Evolutionary conservation across 2,113 vertebrate species (phyloP).

Genomic region (Balaenoptera acutorostrata): DNA sequence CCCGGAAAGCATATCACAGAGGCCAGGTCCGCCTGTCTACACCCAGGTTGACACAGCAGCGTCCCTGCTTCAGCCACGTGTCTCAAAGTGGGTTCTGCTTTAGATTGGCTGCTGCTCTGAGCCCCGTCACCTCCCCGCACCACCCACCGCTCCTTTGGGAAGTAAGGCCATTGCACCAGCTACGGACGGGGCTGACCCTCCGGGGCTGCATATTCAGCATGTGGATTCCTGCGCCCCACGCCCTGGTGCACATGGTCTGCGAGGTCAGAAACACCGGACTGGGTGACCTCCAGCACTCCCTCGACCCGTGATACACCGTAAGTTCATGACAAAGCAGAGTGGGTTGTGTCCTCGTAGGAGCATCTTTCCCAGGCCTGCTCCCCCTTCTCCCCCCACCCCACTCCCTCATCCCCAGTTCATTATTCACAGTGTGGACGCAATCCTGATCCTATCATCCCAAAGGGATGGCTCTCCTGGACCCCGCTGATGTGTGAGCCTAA

Average conservation of each 20-base stretch:
- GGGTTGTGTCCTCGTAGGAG: neutral
- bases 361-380: neutral
- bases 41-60: no score
- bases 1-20: neutral
- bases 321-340: neutral
- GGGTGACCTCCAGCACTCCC: neutral
- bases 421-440: neutral
- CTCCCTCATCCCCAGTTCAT: rapidly evolving
- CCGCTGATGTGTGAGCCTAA: neutral
- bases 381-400: neutral
- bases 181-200: no score
- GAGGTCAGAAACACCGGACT: rapidly evolving
- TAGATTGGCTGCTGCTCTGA: neutral
- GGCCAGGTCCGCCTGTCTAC: neutral
- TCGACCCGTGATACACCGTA: rapidly evolving
- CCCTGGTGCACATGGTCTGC: rapidly evolving
- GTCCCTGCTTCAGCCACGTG: neutral
- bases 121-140: no score
- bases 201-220: rapidly evolving
- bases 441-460: no score
- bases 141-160: neutral
- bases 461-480: neutral
- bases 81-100: neutral
- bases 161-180: rapidly evolving
- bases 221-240: rapidly evolving